Conservation (phyloP, 2,113 vertebrate genomes). For the Cygnus atratus region DNA sequence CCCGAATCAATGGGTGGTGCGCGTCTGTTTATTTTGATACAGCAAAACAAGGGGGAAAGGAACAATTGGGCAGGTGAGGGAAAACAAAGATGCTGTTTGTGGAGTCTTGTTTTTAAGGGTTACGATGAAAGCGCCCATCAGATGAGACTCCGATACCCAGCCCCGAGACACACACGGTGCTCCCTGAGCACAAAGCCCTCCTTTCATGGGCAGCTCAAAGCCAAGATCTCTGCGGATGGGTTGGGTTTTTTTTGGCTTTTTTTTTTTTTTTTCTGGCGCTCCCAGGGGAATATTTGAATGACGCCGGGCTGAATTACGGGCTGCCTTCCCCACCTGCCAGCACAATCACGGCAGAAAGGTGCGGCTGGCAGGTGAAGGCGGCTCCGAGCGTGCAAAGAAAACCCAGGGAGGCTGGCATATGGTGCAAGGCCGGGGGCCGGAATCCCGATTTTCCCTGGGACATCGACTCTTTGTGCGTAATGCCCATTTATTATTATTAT, state of each 20-base stretch:
- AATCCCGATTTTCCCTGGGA: not conserved
- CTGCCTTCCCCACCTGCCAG: not conserved
- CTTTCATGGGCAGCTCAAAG: not conserved
- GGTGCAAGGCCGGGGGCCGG: not conserved
- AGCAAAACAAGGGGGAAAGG: not conserved
- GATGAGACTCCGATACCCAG: slow-evolving; percentile 1
- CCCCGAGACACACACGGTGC: not conserved
- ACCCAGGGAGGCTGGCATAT: not conserved
- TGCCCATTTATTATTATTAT: not conserved
- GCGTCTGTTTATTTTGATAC: slow-evolving; percentile 29
- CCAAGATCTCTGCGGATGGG: not conserved
- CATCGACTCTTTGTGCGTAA: not conserved
- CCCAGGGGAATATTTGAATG: not conserved
- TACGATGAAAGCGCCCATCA: not conserved
- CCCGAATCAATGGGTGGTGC: not conserved
- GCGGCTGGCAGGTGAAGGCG: not conserved
- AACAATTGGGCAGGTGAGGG: slow-evolving; percentile 23
- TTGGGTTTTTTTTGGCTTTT: not conserved
- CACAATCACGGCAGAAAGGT: not conserved
- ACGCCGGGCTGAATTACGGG: not conserved
- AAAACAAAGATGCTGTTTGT: not conserved
- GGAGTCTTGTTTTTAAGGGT: not conserved
- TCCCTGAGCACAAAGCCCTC: not conserved
- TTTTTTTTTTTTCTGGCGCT: not conserved
- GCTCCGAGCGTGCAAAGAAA: not conserved